A percentile compares a stretch with the other conserved stretches of the same genome.
These are phyloP conservation scores for Orycteropus afer DNA, from an alignment of 2,113 vertebrate species.

Conservation along the genomic window DNA sequence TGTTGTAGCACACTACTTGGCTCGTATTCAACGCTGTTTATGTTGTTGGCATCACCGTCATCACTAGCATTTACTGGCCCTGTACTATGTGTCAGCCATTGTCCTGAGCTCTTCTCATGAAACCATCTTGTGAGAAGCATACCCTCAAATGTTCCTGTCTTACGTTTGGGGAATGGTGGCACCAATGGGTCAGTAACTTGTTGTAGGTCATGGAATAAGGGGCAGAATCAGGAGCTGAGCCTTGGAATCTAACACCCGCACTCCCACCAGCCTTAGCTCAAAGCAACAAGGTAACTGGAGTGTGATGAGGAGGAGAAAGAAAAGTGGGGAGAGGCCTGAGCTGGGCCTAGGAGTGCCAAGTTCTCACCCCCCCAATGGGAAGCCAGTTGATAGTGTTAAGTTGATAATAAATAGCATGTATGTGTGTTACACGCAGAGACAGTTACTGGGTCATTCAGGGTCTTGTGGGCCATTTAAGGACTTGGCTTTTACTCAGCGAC, in stretches of 20 bases:
- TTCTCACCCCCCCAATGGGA: background rate
- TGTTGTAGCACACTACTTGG: rapidly evolving
- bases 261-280: background rate
- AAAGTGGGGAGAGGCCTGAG: too few species aligned
- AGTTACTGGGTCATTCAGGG: background rate
- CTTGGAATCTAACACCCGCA: rapidly evolving
- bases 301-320: rapidly evolving
- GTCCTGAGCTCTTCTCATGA: background rate
- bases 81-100: rapidly evolving
- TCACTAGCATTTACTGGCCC: background rate
- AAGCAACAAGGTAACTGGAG: rapidly evolving
- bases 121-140: background rate
- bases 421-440: rapidly evolving
- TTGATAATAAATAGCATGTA: rapidly evolving
- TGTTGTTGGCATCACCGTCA: rapidly evolving
- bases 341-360: rapidly evolving
- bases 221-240: background rate
- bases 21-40: background rate
- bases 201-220: background rate
- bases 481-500: background rate
- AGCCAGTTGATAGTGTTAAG: rapidly evolving
- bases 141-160: background rate
- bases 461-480: background rate
- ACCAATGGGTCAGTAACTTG: background rate
- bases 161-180: rapidly evolving